Base-by-base conservation (phyloP, 2,888 invertebrate species). In the Folsomia manolachei region DNA sequence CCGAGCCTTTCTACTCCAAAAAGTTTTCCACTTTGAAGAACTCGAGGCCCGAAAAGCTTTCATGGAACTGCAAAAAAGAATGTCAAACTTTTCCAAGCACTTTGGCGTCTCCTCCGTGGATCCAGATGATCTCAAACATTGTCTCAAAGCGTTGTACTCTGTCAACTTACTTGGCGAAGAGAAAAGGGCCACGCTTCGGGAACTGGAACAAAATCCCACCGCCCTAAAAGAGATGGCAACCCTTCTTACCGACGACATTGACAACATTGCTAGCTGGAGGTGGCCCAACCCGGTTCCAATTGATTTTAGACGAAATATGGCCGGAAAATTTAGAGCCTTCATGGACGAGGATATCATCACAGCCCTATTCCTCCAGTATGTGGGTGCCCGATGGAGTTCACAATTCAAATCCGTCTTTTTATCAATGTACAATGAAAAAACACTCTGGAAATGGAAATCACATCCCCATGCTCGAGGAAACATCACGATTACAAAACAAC, bases 341-440 rank as follows among this genome's bases (percentile, higher is more conserved):
- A 69, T 78, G 71, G 69, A 75, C 24, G 78, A 78, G 56, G 78
- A 78, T 63, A 72, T 77, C 2, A 72, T 78, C 60, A 77, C 78
- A 0, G 74, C 76, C 4, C 21, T 78, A 0, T 69, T 78, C 39
- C 68, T 78, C 0, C 76, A 77, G 51, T 78, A 69, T 21, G 51
- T 78, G 18, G 78, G 78, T 11, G 64, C 64, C n/a, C 56, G 65
- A 19, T 74, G 73, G 73, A 39, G 52, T n/a, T 39, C 66, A 9
- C 52, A 56, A 2, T 63, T 75, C 25, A 75, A 75, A 27, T 21
- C 21, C 18, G 60, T 21, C 18, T 53, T 56, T 56, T 71, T n/a
- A 52, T 27, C 21, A n/a, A 75, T 78, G 60, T 78, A 77, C 66
- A 2, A 61, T n/a, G n/a, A n/a, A n/a, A n/a, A n/a, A n/a, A n/a